Base-by-base conservation (phyloP, 2,888 invertebrate genomes). In the Loripinus fragilis region DNA sequence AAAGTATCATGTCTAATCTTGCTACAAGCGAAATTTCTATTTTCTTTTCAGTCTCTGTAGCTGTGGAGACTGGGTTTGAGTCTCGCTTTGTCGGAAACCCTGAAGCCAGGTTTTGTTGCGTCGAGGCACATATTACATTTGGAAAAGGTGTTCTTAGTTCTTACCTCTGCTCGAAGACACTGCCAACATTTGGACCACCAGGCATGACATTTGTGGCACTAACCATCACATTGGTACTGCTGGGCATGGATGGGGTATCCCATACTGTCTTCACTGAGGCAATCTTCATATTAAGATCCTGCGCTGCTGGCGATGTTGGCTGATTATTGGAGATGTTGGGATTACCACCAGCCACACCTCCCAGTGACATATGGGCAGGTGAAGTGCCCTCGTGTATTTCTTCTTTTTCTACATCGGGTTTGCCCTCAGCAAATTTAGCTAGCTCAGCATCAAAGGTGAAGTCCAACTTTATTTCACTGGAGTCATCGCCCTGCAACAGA, bases 221-320 rank as follows among this genome's bases (percentile, higher is more conserved):
- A 33, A 60, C 60, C 60, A 60, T 60, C 10, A 83, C 80, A 74
- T 80, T 83, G 20, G 69, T 64, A 52, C 77, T 77, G 67, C 66
- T 70, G 35, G 72, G 45, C 38, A 80, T 78, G 68, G 84, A 67
- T 25, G 86, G 84, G 2, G 82, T 89, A 52, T 93, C 94, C 94
- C 94, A 94, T 23, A 95, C 95, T 88, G 97, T 97, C 94, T 98
- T 98, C 64, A 98, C 98, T 84, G 97, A 97, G 48, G 97, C 97
- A 88, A 98, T 98, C 94, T 98, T 98, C 94, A 97, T 95, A 94
- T 97, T 97, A 86, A 98, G 95, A 94, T 98, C 98, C 50, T 97
- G 97, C 50, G 97, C 97, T 84, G 97, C 96, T 25, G 96, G 96
- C 0, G 92, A 92, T 3, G 91, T 89, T 3, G 91, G 90, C 8